Conservation (phyloP, 2,113 vertebrate species). For the Spermophilus dauricus region DNA sequence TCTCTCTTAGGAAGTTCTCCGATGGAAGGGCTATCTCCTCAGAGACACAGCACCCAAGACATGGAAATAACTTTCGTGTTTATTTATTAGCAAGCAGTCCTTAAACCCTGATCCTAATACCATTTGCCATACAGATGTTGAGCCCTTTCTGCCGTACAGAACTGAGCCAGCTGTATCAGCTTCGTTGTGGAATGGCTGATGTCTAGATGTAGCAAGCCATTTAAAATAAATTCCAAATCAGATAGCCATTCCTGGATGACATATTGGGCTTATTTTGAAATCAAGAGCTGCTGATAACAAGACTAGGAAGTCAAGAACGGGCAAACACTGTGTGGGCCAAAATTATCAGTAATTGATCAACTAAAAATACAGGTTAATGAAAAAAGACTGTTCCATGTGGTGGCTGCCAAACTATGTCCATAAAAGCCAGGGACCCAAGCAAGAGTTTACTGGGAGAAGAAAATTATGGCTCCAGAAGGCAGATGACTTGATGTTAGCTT, state of each 20-base stretch:
- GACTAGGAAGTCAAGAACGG: not conserved
- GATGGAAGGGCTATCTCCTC: not conserved
- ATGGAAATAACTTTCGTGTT: not conserved
- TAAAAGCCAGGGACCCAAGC: not conserved
- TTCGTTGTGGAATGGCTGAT: not conserved
- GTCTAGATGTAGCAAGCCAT: not conserved
- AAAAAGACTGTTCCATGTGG: not conserved
- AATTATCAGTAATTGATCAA: not conserved
- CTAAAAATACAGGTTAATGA: not conserved
- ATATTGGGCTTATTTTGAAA: not conserved
- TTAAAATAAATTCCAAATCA: not conserved
- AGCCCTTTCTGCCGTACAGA: not conserved
- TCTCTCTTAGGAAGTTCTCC: not conserved
- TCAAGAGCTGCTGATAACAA: not conserved
- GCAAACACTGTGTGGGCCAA: not conserved
- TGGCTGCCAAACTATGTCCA: not conserved
- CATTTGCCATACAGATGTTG: not conserved
- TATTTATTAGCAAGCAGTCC: not conserved
- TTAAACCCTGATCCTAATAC: not conserved
- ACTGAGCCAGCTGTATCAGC: not conserved
- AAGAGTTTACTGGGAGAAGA: not conserved
- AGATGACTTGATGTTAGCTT: not conserved
- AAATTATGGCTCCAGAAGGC: not conserved
- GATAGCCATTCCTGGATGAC: not conserved
- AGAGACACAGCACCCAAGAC: not conserved